These are phyloP conservation scores for Epiblema foenella DNA, from an alignment of 2,888 invertebrate species.

Conservation along the genomic window DNA sequence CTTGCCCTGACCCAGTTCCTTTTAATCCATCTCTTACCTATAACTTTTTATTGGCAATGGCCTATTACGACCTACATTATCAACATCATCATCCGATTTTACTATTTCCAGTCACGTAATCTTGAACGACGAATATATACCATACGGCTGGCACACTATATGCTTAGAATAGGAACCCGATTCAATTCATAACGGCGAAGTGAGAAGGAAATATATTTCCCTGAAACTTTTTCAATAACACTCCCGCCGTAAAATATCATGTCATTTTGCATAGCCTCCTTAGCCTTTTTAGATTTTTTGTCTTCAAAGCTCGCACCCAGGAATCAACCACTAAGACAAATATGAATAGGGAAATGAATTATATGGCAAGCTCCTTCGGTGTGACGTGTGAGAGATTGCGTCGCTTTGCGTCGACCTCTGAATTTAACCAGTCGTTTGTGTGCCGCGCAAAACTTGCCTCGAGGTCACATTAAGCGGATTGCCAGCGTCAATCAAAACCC, in stretches of 20 bases:
- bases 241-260: conserved; percentile 62
- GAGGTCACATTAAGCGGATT: conserved; percentile 84
- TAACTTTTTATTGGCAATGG: conserved; percentile 84
- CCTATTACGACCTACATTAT: conserved; percentile 84
- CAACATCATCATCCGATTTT: conserved; percentile 85
- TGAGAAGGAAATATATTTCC: conserved; percentile 60
- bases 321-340: conserved; percentile 80
- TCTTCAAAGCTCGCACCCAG: conserved; percentile 51
- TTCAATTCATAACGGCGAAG: conserved; percentile 66
- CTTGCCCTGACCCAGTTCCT: conserved; percentile 81
- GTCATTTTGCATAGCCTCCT: conserved; percentile 60
- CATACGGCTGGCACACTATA: conserved; percentile 65
- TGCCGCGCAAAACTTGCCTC: conserved; percentile 79
- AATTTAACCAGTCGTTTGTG: conserved; percentile 83
- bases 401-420: conserved; percentile 82
- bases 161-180: conserved; percentile 57
- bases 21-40: conserved; percentile 85
- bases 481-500: conserved; percentile 82
- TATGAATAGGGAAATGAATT: conserved; percentile 83
- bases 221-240: conserved; percentile 68
- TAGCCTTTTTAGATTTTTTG: conserved; percentile 55
- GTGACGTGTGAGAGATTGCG: conserved; percentile 83
- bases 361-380: conserved; percentile 79
- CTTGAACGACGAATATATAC: conserved; percentile 80
- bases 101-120: conserved; percentile 85